phyloP scores from a whole-genome alignment of 2,888 invertebrate genomes.

The Pseudococcus viburni region DNA sequence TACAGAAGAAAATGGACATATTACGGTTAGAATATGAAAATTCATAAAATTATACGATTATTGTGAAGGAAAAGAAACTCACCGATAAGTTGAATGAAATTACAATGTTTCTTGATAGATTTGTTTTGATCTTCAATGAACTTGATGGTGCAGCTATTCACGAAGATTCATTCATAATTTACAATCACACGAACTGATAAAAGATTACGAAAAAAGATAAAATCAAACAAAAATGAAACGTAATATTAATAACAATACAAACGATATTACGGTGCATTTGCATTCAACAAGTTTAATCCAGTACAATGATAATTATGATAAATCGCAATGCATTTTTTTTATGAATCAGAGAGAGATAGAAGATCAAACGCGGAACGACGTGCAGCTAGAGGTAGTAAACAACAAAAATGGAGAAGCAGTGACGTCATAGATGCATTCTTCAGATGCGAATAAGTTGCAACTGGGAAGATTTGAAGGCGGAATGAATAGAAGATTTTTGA shows the following conservation, averaged over 20 bases:
- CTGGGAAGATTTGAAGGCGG: neutral
- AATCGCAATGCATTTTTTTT: neutral
- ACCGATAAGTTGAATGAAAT: neutral
- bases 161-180: neutral
- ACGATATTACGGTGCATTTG: neutral
- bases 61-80: neutral
- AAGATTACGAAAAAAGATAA: neutral
- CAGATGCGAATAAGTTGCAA: neutral
- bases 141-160: neutral
- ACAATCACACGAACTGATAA: neutral
- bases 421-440: slow-evolving; percentile 21
- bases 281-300: slow-evolving; percentile 20
- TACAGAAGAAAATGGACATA: neutral
- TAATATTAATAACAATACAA: neutral
- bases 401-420: neutral
- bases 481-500: neutral
- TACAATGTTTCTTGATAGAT: neutral
- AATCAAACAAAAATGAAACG: neutral
- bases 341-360: neutral
- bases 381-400: neutral
- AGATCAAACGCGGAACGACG: neutral
- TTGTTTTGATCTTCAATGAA: neutral
- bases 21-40: neutral
- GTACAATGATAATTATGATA: slow-evolving; percentile 16
- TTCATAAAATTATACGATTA: neutral